These are phyloP conservation scores for Thecophora atra DNA, from an alignment of 2,888 invertebrate genomes.

Conservation along the genomic window DNA sequence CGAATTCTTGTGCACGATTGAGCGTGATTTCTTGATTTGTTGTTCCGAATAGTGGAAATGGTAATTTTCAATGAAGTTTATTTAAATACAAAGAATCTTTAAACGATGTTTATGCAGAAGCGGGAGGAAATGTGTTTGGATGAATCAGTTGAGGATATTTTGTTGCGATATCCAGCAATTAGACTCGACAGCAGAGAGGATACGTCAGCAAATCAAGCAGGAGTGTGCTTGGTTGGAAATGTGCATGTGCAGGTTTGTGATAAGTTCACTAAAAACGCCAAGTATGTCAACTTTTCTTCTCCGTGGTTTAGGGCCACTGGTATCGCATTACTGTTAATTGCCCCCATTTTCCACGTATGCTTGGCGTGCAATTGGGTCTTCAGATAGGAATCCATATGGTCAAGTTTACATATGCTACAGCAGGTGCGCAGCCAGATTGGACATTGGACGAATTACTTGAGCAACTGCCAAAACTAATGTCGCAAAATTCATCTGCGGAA, in stretches of 20 bases:
- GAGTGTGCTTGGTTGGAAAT: constrained; percentile 12
- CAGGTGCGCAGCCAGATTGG: constrained; percentile 46
- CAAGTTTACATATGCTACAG: constrained; percentile 38
- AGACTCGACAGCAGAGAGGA: neutral
- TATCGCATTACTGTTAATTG: constrained; percentile 50
- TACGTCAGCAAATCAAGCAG: neutral
- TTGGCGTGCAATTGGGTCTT: constrained; percentile 47
- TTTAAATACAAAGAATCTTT: too few species aligned
- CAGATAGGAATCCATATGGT: constrained; percentile 46
- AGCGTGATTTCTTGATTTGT: too few species aligned
- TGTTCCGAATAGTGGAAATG: too few species aligned
- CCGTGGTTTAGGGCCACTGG: constrained; percentile 44
- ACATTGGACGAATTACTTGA: constrained; percentile 50
- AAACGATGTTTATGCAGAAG: too few species aligned
- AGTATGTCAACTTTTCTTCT: neutral
- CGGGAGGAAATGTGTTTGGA: too few species aligned
- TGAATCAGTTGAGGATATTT: constrained; percentile 8
- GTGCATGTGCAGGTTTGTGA: constrained; percentile 12
- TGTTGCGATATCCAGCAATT: constrained; percentile 21
- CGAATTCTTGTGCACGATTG: too few species aligned
- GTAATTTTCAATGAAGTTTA: too few species aligned
- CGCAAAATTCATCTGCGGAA: neutral
- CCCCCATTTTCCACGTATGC: constrained; percentile 53
- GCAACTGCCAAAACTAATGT: constrained; percentile 42
- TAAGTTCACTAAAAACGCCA: neutral